A percentile compares a stretch with the other conserved stretches of the same genome.
Evolutionary conservation across 2,888 invertebrate species (phyloP).

Genomic region (Sminthurides aquaticus): DNA sequence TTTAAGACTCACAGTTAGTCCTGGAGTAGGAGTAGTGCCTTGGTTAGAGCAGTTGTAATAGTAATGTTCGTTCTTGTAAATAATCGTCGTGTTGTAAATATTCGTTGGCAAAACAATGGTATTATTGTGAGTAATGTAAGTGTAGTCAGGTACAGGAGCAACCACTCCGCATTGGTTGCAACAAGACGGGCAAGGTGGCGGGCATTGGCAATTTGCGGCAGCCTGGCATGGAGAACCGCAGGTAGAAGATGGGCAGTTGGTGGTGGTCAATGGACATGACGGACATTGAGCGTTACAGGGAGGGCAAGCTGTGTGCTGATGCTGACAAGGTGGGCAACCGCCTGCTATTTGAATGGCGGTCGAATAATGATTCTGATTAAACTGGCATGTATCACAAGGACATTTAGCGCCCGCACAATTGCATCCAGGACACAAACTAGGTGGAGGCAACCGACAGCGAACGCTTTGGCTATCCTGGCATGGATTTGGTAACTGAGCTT

Average conservation of each 20-base stretch:
- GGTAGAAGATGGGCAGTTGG: neutral
- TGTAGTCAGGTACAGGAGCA: neutral
- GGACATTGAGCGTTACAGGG: conserved; percentile 3
- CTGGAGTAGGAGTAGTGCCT: neutral
- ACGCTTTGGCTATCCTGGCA: neutral
- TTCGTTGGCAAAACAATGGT: neutral
- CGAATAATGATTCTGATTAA: conserved; percentile 1
- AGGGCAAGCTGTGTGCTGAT: conserved; percentile 2
- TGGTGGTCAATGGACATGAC: neutral
- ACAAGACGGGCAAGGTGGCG: conserved; percentile 3
- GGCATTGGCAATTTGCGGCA: neutral
- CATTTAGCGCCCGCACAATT: neutral
- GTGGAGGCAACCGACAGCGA: neutral
- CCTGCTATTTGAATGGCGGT: neutral
- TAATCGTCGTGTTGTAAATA: neutral
- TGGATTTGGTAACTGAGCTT: neutral
- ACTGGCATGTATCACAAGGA: conserved; percentile 8
- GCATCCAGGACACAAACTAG: neutral
- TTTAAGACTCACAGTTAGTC: neutral
- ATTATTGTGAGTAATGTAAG: neutral
- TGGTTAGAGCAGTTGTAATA: neutral
- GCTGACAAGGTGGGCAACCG: neutral
- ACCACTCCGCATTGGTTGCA: neutral
- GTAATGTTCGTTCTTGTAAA: neutral
- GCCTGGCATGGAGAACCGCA: conserved; percentile 3